Evolutionary conservation across 2,113 vertebrate genomes (phyloP).

Genomic region (Donacobius atricapilla): DNA sequence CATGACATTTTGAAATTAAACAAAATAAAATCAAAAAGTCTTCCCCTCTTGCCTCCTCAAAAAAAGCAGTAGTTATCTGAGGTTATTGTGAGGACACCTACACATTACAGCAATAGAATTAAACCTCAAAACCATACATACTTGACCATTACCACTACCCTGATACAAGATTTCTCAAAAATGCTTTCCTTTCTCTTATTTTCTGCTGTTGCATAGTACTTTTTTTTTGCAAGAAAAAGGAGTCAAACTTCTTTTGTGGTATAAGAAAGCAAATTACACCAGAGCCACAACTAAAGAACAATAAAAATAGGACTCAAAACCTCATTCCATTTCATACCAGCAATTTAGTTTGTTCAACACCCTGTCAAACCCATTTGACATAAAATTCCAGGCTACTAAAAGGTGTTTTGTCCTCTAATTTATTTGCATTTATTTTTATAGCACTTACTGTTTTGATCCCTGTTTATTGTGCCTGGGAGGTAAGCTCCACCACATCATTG

Average conservation of each 20-base stretch:
- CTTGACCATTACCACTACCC: background rate
- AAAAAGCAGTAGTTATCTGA: background rate
- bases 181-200: background rate
- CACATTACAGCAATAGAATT: background rate
- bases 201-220: background rate
- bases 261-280: slow-evolving; percentile 20
- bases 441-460: background rate
- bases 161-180: background rate
- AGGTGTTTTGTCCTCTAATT: background rate
- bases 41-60: accelerated
- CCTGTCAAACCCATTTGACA: slow-evolving; percentile 31
- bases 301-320: background rate
- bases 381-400: slow-evolving; percentile 34
- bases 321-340: slow-evolving; percentile 21
- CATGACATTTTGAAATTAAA: background rate
- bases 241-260: background rate
- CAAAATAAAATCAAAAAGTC: background rate
- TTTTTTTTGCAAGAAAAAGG: slow-evolving; percentile 15
- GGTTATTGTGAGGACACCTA: background rate
- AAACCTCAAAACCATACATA: background rate
- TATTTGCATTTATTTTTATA: background rate
- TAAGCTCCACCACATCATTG: background rate
- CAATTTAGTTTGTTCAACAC: slow-evolving; percentile 49
- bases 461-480: background rate
- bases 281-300: slow-evolving; percentile 38